Base-by-base conservation (phyloP, 2,888 invertebrate genomes). In the Gryllus longicercus region DNA sequence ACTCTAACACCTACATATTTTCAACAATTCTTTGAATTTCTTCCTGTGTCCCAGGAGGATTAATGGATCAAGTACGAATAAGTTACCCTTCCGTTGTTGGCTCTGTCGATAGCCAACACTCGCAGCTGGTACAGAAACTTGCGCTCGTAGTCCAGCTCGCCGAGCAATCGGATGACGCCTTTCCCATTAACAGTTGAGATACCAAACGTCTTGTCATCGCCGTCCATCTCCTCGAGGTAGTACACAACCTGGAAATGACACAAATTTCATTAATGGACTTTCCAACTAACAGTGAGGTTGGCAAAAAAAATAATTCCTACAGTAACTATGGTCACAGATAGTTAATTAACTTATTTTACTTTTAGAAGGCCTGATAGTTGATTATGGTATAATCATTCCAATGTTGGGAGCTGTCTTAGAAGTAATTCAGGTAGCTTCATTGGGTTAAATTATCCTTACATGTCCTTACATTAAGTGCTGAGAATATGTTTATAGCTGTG, bases 51-150 rank as follows among this genome's bases (percentile, higher is more conserved):
- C 38, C 5, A 38, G 38, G 5, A 38, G 38, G 5, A 38, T 38
- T 3, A 38, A 38, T 38, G 25, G 38, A 5, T 38, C 5, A 38
- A 5, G 38, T 38, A 1, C 8, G 38, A 1, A 38, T 38, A 23
- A 23, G 5, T 23, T 75, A 82, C 82, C 80, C 80, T 81, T 49
- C 81, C 82, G 74, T 80, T 82, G 63, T 94, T 95, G 2, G 96
- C 95, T 79, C 96, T 90, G 87, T 96, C 96, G 3, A 94, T 91
- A 0, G 96, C 96, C 82, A 96, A 86, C 4, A 96, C 90, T 83
- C 94, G 90, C 78, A 97, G 88, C 87, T 97, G 96, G 85, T 97
- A 96, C 25, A 97, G 87, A 77, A 94, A 94, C 87, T 96, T 96
- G 78, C 90, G 90, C 86, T 97, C 97, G 85, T 96, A 97, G 88